These are phyloP conservation scores for Cyprinodon variegatus DNA, from an alignment of 2,113 vertebrate genomes.

Conservation along the genomic window DNA sequence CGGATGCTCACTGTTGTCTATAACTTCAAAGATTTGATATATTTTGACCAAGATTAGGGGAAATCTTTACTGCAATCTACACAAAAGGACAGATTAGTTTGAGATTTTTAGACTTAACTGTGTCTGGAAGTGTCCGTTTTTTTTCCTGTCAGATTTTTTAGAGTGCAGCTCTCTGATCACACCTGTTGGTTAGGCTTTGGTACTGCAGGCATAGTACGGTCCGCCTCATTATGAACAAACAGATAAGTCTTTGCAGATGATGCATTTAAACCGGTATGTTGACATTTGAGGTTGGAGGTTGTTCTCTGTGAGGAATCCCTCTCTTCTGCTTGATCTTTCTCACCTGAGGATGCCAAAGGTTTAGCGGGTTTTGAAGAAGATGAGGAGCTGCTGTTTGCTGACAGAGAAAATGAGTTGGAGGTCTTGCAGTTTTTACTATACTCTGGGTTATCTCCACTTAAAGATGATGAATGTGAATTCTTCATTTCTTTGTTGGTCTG, in stretches of 20 bases:
- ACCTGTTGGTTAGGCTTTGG: constrained; percentile 18
- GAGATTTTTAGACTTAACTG: no score
- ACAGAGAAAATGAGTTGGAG: constrained; percentile 11
- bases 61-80: constrained; percentile 1
- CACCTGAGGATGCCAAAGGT: background rate
- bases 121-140: no score
- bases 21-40: background rate
- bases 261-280: background rate
- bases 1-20: background rate
- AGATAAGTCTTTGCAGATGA: background rate
- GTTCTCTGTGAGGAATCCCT: background rate
- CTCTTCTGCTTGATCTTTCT: background rate
- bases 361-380: background rate
- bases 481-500: background rate
- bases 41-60: background rate
- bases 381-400: constrained; percentile 11
- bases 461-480: background rate
- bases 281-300: background rate
- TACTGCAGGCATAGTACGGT: background rate
- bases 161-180: constrained; percentile 26
- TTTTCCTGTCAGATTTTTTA: constrained; percentile 15
- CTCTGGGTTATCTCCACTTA: background rate
- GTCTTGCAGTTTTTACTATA: background rate
- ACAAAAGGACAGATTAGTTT: constrained; percentile 1
- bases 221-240: background rate